These are phyloP conservation scores for Sciurus vulgaris DNA, from an alignment of 2,797 vertebrate species.

Conservation along the genomic window DNA sequence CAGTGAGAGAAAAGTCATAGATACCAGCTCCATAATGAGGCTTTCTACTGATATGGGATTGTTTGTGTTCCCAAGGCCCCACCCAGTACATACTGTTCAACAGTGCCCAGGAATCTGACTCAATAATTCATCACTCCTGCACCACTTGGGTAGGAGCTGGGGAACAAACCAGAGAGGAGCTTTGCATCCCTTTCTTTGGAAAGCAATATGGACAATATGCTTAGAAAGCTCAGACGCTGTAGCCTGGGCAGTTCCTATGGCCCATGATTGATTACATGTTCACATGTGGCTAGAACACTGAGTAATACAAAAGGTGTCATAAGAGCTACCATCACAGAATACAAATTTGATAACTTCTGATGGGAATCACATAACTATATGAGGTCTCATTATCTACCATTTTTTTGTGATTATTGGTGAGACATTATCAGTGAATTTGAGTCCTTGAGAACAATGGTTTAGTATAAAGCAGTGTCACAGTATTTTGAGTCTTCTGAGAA, in stretches of 20 bases:
- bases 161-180: not conserved
- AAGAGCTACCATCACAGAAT: not conserved
- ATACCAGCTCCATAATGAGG: conserved; percentile 43
- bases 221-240: not conserved
- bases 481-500: conserved; percentile 79
- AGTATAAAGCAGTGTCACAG: conserved; percentile 35
- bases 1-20: conserved; percentile 8
- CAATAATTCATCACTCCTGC: not conserved
- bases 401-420: conserved; percentile 71
- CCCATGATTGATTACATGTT: conserved; percentile 22
- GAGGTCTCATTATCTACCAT: conserved; percentile 68
- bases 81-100: conserved; percentile 15
- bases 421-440: conserved; percentile 71
- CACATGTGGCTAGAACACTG: not conserved
- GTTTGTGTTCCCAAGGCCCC: conserved; percentile 5
- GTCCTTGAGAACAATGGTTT: conserved; percentile 75
- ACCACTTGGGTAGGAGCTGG: not conserved
- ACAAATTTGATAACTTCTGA: conserved; percentile 52
- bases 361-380: conserved; percentile 64
- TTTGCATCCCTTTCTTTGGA: not conserved
- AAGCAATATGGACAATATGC: not conserved
- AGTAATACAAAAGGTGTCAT: conserved; percentile 4
- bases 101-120: not conserved
- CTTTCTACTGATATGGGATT: not conserved
- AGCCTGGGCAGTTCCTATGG: not conserved